These are phyloP conservation scores for Psammodynastes pulverulentus DNA, from an alignment of 2,113 vertebrate genomes.

Conservation along the genomic window DNA sequence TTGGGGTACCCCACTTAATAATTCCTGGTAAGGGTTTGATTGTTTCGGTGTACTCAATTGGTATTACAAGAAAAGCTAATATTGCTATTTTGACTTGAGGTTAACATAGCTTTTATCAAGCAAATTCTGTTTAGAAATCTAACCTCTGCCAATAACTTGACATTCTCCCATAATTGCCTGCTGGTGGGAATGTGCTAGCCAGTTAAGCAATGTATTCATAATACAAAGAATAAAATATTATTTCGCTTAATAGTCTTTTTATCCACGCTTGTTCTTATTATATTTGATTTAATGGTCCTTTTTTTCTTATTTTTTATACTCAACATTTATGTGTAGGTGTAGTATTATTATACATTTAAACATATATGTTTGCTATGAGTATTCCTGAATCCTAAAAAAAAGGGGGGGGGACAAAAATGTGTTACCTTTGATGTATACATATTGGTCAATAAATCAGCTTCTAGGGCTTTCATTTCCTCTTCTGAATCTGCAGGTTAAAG, in stretches of 20 bases:
- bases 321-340: slow-evolving; percentile 39
- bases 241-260: neutral
- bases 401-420: slow-evolving; percentile 33
- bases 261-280: neutral
- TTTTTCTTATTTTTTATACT: slow-evolving; percentile 5
- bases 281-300: slow-evolving; percentile 46
- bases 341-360: slow-evolving; percentile 51
- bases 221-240: slow-evolving; percentile 11
- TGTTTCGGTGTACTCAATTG: slow-evolving; percentile 20
- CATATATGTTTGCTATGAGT: slow-evolving; percentile 50
- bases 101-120: slow-evolving; percentile 51
- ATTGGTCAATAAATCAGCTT: slow-evolving; percentile 86
- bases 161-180: slow-evolving; percentile 24
- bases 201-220: slow-evolving; percentile 54
- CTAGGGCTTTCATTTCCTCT: slow-evolving; percentile 82
- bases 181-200: slow-evolving; percentile 8
- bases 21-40: neutral
- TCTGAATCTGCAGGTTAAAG: slow-evolving; percentile 79
- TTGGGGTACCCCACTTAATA: neutral
- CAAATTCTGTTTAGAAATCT: slow-evolving; percentile 42
- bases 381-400: slow-evolving; percentile 49
- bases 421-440: slow-evolving; percentile 89
- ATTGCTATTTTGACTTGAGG: slow-evolving; percentile 48
- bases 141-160: slow-evolving; percentile 41
- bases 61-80: slow-evolving; percentile 4